Base-by-base conservation (phyloP, 2,797 vertebrate species). In the Vipera latastei region DNA sequence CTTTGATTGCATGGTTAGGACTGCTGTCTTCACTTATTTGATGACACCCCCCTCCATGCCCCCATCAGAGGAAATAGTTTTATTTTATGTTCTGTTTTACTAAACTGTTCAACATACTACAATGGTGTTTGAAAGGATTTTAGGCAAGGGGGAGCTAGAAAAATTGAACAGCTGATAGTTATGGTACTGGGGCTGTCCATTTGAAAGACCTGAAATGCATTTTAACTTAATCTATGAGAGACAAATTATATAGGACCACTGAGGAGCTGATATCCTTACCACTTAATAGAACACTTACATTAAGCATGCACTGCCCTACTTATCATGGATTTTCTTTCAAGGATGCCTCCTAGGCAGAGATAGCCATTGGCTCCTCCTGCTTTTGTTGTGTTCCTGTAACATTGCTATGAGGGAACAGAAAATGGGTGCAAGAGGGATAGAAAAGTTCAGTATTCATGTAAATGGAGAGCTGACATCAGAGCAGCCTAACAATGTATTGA, bases 401-500 rank as follows among this genome's bases (percentile, higher is more conserved):
- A 69, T 38, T 88, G 48, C 2, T 25, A 22, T 59, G 83, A 57
- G 26, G 11, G 4, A 53, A 28, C 14, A 25, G 92, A 16, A 83
- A 55, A 18, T 1, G 6, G 8, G 69, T 25, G 61, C 9, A 20
- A 18, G 51, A 16, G 3, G 25, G 53, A 65, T 4, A 32, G 32
- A 56, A 38, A 89, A 28, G 55, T 32, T 83, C 89, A 78, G 25
- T 88, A 78, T 90, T 90, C 65, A 28, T 61, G 65, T 38, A 85
- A 88, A 59, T 57, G 28, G 44, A 32, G 63, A 59, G 28, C 28
- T 86, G 69, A 69, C 86, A 65, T 88, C 38, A 85, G 57, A 89
- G 28, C 63, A 65, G 93, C 57, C 83, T 73, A 90, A 88, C 89
- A 88, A 51, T 90, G 86, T 78, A 94, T 13, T 53, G 86, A 86